Conservation (phyloP, 1,140 invertebrate genomes). For the Philotrypesis tridentata region DNA sequence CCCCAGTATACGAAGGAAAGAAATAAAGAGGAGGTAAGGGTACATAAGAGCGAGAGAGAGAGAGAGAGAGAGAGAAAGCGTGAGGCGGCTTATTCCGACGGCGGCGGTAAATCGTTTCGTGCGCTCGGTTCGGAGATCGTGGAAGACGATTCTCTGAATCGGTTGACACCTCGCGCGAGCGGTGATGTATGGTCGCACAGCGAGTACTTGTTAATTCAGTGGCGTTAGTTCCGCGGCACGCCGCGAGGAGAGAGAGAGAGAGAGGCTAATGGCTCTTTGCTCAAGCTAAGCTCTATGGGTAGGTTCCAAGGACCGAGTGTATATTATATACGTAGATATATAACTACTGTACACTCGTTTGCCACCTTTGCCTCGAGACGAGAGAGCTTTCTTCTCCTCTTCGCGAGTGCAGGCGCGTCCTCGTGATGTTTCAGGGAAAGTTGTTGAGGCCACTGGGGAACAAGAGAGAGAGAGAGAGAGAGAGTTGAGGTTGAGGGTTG, state of each 20-base stretch:
- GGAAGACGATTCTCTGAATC: slow-evolving; percentile 68
- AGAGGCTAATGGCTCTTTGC: slow-evolving; percentile 63
- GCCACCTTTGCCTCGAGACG: slow-evolving; percentile 1
- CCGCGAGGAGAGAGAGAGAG: slow-evolving; percentile 22
- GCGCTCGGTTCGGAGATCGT: slow-evolving; percentile 64
- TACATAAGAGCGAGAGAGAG: background rate
- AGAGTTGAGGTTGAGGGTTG: too few relatives aligned
- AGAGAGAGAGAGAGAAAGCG: background rate
- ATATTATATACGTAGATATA: background rate
- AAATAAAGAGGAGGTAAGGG: background rate
- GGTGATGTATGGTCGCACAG: slow-evolving; percentile 69
- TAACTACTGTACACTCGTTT: background rate
- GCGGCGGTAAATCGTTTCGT: slow-evolving; percentile 55
- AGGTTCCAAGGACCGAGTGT: slow-evolving; percentile 62
- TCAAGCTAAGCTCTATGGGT: slow-evolving; percentile 39
- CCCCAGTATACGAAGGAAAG: background rate
- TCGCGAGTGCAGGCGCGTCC: too few relatives aligned
- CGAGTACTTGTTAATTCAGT: slow-evolving; percentile 70
- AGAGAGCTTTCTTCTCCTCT: background rate
- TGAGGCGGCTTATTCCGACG: slow-evolving; percentile 38
- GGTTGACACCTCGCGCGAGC: slow-evolving; percentile 62
- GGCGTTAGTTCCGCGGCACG: slow-evolving; percentile 66
- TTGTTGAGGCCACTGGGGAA: too few relatives aligned
- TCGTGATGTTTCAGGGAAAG: too few relatives aligned
- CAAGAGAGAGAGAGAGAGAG: too few relatives aligned